Evolutionary conservation across 2,797 vertebrate species (phyloP).

Genomic region (Orestias chungarensis): DNA sequence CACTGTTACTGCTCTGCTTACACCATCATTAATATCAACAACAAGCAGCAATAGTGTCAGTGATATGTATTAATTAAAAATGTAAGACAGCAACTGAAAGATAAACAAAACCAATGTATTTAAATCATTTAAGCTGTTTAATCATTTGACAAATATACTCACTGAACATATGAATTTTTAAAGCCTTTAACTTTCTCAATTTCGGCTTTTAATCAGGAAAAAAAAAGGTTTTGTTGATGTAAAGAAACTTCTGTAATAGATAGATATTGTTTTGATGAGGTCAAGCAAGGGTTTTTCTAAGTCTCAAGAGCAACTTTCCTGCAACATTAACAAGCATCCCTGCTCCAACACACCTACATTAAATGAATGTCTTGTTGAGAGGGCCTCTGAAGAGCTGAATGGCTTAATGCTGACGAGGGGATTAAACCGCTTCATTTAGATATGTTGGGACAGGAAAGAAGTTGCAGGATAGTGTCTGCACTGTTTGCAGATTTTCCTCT

Average conservation of each 20-base stretch:
- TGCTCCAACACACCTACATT: neutral
- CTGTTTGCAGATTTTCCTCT: slow-evolving; percentile 3
- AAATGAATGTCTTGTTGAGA: neutral
- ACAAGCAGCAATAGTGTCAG: neutral
- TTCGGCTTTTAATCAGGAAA: neutral
- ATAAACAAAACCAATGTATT: neutral
- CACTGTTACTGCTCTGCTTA: neutral
- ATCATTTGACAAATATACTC: neutral
- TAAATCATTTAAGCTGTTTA: neutral
- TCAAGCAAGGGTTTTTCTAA: neutral
- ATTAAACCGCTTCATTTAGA: neutral
- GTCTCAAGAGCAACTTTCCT: neutral
- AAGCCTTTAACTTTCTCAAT: neutral
- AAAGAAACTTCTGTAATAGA: neutral
- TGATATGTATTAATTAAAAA: neutral
- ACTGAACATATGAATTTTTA: neutral
- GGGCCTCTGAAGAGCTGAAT: neutral
- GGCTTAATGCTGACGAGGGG: neutral
- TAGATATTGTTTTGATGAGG: neutral
- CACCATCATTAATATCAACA: neutral
- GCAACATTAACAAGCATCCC: neutral
- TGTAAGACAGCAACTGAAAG: neutral
- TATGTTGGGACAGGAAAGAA: neutral
- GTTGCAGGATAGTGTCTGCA: neutral
- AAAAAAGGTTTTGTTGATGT: neutral